These are phyloP conservation scores for Calliphora vomitoria DNA, from an alignment of 2,888 invertebrate species.

Conservation along the genomic window DNA sequence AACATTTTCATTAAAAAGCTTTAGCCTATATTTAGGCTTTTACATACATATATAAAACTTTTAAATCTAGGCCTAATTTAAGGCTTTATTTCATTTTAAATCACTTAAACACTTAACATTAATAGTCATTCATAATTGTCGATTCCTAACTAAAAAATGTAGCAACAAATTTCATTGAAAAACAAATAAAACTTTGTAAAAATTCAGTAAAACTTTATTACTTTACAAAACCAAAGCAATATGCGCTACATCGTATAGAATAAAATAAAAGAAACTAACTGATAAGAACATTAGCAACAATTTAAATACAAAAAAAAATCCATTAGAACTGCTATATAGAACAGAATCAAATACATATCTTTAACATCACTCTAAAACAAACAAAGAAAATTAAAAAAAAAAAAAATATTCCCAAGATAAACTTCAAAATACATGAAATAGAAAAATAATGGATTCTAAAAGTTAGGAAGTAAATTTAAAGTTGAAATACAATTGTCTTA, in stretches of 20 bases:
- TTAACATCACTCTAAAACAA: constrained; percentile 8
- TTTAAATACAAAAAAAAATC: background rate
- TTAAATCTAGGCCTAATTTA: background rate
- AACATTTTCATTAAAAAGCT: background rate
- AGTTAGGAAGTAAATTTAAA: no score
- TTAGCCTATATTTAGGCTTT: constrained; percentile 37
- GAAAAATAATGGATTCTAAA: background rate
- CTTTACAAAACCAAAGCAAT: constrained; percentile 55
- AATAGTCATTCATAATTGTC: no score
- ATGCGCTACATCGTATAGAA: constrained; percentile 37
- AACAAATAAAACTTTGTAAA: constrained; percentile 8
- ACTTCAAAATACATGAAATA: background rate
- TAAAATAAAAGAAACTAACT: constrained; percentile 2
- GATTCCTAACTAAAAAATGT: background rate
- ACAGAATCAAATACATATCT: constrained; percentile 66
- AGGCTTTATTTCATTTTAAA: background rate
- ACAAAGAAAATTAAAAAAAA: background rate
- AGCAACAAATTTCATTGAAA: background rate
- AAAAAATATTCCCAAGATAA: background rate
- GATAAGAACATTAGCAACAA: constrained; percentile 15
- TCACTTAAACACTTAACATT: background rate
- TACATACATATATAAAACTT: background rate
- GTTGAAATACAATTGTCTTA: no score
- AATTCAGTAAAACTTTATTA: constrained; percentile 27
- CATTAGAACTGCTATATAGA: constrained; percentile 37